Evolutionary conservation across 2,113 vertebrate species (phyloP).

Genomic region (Cyprinodon brontotheroides): DNA sequence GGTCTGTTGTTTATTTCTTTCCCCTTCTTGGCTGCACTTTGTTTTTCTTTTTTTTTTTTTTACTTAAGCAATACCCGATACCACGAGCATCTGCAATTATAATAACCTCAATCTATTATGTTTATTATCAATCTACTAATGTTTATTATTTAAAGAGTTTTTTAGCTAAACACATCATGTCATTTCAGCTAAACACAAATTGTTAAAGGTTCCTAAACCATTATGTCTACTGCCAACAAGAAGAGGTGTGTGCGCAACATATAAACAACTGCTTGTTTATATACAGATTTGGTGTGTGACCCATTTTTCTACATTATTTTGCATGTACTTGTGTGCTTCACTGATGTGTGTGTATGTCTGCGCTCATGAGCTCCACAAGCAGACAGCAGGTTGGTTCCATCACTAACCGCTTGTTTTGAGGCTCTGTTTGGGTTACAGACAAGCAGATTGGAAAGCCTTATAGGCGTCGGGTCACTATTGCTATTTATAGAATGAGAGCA

Average conservation of each 20-base stretch:
- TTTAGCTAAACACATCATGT: conserved; percentile 39
- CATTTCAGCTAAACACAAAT: conserved; percentile 31
- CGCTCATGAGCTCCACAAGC: conserved; percentile 8
- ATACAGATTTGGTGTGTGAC: neutral
- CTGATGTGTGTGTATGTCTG: conserved; percentile 2
- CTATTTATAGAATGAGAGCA: conserved; percentile 46
- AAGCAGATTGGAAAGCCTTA: conserved; percentile 42
- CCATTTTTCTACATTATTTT: neutral
- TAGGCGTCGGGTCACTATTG: conserved; percentile 5
- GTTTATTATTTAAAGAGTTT: conserved; percentile 41
- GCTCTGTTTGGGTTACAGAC: conserved; percentile 51
- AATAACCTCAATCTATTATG: neutral
- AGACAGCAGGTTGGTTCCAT: conserved; percentile 25
- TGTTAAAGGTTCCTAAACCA: conserved; percentile 38
- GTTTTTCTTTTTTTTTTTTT: neutral
- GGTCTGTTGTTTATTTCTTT: neutral
- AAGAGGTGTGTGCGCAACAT: conserved; percentile 6
- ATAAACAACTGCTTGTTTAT: neutral
- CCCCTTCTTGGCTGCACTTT: neutral
- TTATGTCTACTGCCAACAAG: conserved; percentile 30
- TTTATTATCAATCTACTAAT: conserved; percentile 28
- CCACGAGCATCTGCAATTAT: neutral
- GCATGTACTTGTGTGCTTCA: neutral
- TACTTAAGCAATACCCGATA: neutral
- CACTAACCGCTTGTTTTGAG: conserved; percentile 21